These are phyloP conservation scores for Tenthredo notha DNA, from an alignment of 2,888 invertebrate genomes.

Conservation along the genomic window DNA sequence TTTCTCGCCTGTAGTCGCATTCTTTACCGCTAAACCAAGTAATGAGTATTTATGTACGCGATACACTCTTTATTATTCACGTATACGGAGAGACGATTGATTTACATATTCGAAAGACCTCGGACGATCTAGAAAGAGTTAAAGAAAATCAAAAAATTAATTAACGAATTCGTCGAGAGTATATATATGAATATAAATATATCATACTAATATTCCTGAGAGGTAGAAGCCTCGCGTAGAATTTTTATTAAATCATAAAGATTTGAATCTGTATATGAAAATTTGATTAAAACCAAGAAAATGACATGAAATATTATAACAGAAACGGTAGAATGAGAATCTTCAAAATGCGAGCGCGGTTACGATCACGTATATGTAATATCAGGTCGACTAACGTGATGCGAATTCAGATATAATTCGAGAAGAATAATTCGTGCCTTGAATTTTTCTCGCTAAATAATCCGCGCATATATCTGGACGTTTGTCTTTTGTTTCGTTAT, in stretches of 20 bases:
- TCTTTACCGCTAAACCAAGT: constrained; percentile 31
- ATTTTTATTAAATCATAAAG: background rate
- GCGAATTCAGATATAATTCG: constrained; percentile 40
- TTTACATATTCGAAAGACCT: background rate
- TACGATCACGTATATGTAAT: constrained; percentile 10
- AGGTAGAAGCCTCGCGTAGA: background rate
- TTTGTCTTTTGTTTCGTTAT: constrained; percentile 4
- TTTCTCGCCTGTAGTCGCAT: constrained; percentile 33
- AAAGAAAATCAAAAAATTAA: too few relatives aligned
- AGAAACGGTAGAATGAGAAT: constrained; percentile 3
- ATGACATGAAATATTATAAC: background rate
- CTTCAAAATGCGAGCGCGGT: background rate
- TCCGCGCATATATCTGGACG: background rate
- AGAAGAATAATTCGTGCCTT: constrained; percentile 27
- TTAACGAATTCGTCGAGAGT: background rate
- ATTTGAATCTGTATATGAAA: background rate
- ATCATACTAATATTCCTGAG: background rate
- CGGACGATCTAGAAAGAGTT: background rate
- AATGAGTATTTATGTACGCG: constrained; percentile 49
- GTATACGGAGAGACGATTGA: constrained; percentile 40
- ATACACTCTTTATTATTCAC: background rate
- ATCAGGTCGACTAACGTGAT: constrained; percentile 23
- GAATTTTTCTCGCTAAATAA: background rate
- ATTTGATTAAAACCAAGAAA: background rate
- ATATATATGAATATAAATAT: background rate